A percentile compares a stretch with the other conserved stretches of the same genome.
phyloP scores from a whole-genome alignment of 2,797 vertebrate species.

The Gallinago stenura region DNA sequence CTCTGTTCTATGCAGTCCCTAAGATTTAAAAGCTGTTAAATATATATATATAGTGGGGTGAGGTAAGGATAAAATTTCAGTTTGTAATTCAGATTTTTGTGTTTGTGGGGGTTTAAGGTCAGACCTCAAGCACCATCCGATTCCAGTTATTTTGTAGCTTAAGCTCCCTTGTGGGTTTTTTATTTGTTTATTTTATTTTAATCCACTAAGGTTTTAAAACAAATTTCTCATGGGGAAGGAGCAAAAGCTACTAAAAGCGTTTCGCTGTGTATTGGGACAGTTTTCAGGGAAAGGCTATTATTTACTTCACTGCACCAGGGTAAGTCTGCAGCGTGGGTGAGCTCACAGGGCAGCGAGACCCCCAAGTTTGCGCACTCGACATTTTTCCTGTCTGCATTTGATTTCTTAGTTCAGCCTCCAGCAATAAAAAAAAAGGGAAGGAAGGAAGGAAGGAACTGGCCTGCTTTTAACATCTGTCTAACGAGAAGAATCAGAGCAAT shows the following conservation, averaged over 20 bases:
- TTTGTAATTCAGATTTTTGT: not conserved
- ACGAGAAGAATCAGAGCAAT: not conserved
- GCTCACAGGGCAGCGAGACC: not conserved
- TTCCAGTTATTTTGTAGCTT: conserved; percentile 26
- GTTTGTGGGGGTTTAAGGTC: conserved; percentile 3
- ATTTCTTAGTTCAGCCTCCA: not conserved
- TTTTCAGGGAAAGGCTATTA: not conserved
- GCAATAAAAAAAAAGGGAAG: not conserved
- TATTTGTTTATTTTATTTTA: conserved; percentile 34
- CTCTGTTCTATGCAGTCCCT: not conserved
- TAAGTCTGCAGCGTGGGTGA: not conserved
- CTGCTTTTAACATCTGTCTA: not conserved
- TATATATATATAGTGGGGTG: not conserved
- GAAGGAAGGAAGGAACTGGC: not conserved
- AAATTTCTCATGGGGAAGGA: conserved; percentile 43
- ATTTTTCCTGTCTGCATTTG: not conserved
- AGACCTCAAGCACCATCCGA: conserved; percentile 21
- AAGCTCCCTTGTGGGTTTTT: conserved; percentile 3
- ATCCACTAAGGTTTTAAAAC: conserved; percentile 11
- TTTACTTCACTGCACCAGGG: conserved; percentile 12
- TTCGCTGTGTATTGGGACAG: not conserved
- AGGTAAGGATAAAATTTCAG: conserved; percentile 27
- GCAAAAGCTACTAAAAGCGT: conserved; percentile 31
- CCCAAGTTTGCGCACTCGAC: not conserved
- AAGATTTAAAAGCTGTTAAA: conserved; percentile 16